Conservation (phyloP, 1,140 invertebrate genomes). For the Teleogryllus occipitalis region DNA sequence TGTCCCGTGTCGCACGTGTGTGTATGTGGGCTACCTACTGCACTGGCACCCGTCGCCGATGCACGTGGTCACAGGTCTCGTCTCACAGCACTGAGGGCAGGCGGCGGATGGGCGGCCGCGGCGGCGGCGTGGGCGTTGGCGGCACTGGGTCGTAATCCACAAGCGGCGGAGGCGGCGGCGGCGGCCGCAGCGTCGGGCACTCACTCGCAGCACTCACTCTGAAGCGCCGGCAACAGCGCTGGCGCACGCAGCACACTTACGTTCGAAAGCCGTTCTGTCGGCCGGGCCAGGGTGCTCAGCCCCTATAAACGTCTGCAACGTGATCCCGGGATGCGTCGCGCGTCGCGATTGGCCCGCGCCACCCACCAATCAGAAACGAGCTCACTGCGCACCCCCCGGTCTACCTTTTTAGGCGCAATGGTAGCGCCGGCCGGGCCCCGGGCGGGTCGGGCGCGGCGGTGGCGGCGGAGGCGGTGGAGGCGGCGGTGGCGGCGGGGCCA, state of each 20-base stretch:
- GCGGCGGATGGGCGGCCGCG: not conserved
- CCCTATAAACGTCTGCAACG: conserved; percentile 81
- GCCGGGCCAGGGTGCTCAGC: conserved; percentile 51
- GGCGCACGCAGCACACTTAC: conserved; percentile 48
- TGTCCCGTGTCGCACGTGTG: not conserved
- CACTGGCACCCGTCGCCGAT: not conserved
- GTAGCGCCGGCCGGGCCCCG: not conserved
- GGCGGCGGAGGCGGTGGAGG: too few relatives aligned
- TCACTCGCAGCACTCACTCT: not conserved
- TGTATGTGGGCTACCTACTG: too few relatives aligned
- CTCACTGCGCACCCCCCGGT: conserved; percentile 40
- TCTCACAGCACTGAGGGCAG: not conserved
- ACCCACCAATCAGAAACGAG: conserved; percentile 38
- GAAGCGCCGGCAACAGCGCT: too few relatives aligned
- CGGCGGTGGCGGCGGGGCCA: too few relatives aligned
- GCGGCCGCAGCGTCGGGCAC: too few relatives aligned
- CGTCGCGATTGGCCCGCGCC: conserved; percentile 37
- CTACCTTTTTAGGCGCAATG: conserved; percentile 58
- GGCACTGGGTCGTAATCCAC: not conserved
- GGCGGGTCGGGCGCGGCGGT: not conserved
- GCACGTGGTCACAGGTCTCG: not conserved
- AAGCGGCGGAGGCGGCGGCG: not conserved
- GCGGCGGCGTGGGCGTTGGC: not conserved
- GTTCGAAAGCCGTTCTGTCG: conserved; percentile 90
- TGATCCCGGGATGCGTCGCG: conserved; percentile 55